These are phyloP conservation scores for Turdus rufiventris DNA, from an alignment of 2,113 vertebrate species.

Conservation along the genomic window DNA sequence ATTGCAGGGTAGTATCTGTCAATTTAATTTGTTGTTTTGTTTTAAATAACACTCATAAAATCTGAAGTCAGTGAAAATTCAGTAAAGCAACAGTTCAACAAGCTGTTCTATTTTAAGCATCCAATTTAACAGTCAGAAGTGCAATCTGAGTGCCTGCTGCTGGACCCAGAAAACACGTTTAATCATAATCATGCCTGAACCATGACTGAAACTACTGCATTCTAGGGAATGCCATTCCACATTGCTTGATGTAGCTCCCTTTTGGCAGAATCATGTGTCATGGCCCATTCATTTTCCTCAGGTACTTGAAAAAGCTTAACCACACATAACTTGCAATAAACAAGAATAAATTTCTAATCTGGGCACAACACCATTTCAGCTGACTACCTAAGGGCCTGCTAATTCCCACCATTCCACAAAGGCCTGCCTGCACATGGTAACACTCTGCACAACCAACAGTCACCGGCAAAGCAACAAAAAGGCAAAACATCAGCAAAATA, in stretches of 20 bases:
- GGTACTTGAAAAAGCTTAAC: neutral
- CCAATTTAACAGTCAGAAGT: neutral
- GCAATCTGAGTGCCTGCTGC: neutral
- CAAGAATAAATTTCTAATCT: neutral
- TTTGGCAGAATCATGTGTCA: neutral
- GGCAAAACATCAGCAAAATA: neutral
- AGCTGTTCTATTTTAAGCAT: neutral
- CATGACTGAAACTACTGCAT: neutral
- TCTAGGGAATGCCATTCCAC: neutral
- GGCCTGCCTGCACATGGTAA: neutral
- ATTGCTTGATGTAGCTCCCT: neutral
- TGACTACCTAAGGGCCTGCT: neutral
- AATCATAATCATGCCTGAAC: neutral
- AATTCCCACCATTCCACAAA: neutral
- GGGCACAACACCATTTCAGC: neutral
- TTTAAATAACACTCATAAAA: neutral
- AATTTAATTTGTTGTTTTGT: neutral
- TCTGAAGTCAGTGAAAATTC: neutral
- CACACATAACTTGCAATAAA: neutral
- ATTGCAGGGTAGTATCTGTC: neutral
- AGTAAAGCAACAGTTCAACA: neutral
- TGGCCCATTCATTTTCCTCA: neutral
- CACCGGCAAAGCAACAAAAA: neutral
- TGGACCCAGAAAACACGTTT: neutral
- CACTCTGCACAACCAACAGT: neutral